Evolutionary conservation across 2,888 invertebrate genomes (phyloP), one percentile per base, ranked within the genome.

Genomic region (Trachelus stipa): DNA sequence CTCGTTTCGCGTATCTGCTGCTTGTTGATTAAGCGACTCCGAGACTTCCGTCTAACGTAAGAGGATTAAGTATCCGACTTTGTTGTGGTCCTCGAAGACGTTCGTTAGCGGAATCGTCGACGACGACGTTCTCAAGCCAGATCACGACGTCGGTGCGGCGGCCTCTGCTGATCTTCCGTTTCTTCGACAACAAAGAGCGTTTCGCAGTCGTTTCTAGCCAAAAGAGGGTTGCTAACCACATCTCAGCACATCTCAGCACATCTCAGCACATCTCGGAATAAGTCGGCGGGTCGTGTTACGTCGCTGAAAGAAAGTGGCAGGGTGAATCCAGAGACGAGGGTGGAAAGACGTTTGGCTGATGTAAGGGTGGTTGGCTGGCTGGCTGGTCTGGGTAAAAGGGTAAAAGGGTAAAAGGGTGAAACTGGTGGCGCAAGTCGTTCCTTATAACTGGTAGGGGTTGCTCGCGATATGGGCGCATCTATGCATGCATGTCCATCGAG

Each of bases 71-170:
- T 77, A 74, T 69, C 75, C 80, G 84, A 87, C 88, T 88, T 88
- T 88, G 88, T 88, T 88, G 88, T 88, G 88, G 88, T 81, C 76
- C 81, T 82, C 84, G 84, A 88, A 88, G 88, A 88, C 87, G 88
- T 88, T 88, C 87, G 87, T 88, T 88, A 88, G 86, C 81, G 84
- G 81, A 87, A 86, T 85, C 85, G 83, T 85, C 82, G 83, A 56
- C 56, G 9, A 1, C 75, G 74, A 56, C 68, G 69, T 35, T 35
- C 34, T 30, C 31, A n/a, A 69, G 31, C 77, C 68, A 68, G 35
- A 69, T 74, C n/a, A n/a, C 37, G 73, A 34, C 34, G 68, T 30
- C 34, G 30, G 40, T 34, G 34, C 40, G 40, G 34, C 40, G 40
- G 33, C 12, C 71, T 15, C 31, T 23, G 31, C 15, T 56, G 56